Base-by-base conservation (phyloP, 2,113 vertebrate genomes). In the Lasiurus cinereus region DNA sequence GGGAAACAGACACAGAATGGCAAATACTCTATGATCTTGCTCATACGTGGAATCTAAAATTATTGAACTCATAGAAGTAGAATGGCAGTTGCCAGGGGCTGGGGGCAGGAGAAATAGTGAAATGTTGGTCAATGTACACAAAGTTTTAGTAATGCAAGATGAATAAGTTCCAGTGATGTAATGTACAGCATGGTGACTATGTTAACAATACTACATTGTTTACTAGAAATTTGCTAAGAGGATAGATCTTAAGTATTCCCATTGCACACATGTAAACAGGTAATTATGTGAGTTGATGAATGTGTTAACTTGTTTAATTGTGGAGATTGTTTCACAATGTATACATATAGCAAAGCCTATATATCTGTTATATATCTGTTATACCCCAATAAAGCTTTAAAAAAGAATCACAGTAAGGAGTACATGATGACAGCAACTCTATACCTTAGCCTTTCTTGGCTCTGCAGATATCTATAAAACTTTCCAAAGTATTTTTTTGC, bases 231-330 rank as follows among this genome's bases (percentile, higher is more conserved):
- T 69, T 52, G 6, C 48, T 54, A 54, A 50, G 9, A 43, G 27
- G 43, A 6, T 89, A 78, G 56, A 78, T 29, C 22, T 31, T 78
- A 78, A 52, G n/a, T 39, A 56, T 52, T 39, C 46, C 36, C 16
- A 78, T 11, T 15, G 21, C 21, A 79, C n/a, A 59, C 52, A 62
- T 4, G 50, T 10, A 64, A 39, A 46, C 8, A 76, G 21, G 21
- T 64, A 48, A 67, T 33, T 67, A 67, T 88, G 29, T 77, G 56
- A 88, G 43, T 16, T 76, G 22, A 66, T 66, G 15, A 31, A 19
- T 90, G 39, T n/a, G n/a, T 79, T 79, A 69, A 85, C 66, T 43
- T 69, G 74, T n/a, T 69, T 78, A 70, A 85, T 69, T 33, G 73
- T 86, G 74, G 66, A 48, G 24, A 16, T 59, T 39, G 48, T 86